phyloP scores from a whole-genome alignment of 2,113 vertebrate species.

The Pollimyrus isidori region DNA sequence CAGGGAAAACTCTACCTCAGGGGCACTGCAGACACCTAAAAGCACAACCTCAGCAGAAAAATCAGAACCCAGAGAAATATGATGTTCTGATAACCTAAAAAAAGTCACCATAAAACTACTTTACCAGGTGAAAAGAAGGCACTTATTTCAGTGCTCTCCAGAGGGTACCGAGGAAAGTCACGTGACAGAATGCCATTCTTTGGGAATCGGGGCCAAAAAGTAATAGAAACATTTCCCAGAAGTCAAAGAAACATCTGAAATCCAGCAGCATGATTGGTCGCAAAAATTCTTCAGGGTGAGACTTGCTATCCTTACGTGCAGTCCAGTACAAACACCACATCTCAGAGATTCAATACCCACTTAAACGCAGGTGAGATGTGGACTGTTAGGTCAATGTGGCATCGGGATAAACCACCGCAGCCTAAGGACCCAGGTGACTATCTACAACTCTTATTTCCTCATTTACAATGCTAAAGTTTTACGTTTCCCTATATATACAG shows the following conservation, averaged over 20 bases:
- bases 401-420: not conserved
- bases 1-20: not conserved
- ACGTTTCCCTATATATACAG: not conserved
- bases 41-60: not conserved
- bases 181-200: not conserved
- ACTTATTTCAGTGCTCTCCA: not conserved
- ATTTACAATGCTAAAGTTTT: not conserved
- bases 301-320: not conserved
- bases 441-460: not conserved
- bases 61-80: not conserved
- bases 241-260: not conserved
- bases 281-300: not conserved
- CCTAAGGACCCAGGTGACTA: not conserved
- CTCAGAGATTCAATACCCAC: not conserved
- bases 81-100: not conserved
- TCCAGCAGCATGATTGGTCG: not conserved
- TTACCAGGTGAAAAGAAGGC: not conserved
- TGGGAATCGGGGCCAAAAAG: not conserved
- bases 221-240: not conserved
- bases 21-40: not conserved
- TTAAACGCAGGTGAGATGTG: not conserved
- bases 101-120: not conserved
- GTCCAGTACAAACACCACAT: not conserved
- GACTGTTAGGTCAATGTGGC: not conserved
- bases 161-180: not conserved